Evolutionary conservation across 2,797 vertebrate species (phyloP).

Genomic region (Phrynocephalus vlangalii): DNA sequence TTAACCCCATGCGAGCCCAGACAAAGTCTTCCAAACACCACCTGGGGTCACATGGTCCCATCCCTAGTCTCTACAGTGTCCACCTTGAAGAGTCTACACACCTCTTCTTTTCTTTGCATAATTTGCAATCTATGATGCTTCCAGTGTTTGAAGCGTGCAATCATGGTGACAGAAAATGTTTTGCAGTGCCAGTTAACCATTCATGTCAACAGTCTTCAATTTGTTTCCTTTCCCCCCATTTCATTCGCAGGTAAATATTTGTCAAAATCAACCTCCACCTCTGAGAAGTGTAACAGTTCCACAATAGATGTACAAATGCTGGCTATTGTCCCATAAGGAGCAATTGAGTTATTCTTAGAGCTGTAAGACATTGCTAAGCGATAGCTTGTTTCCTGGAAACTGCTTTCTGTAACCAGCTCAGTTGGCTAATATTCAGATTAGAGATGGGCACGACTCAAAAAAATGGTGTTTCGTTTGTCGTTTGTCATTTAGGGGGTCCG

Average conservation of each 20-base stretch:
- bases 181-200: accelerated
- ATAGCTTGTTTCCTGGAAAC: conserved; percentile 10
- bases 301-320: background rate
- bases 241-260: background rate
- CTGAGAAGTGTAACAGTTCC: background rate
- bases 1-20: too few species aligned
- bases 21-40: too few species aligned
- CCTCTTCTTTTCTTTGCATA: too few species aligned
- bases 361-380: conserved; percentile 9
- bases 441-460: too few species aligned
- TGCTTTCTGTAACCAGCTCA: background rate
- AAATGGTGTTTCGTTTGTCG: too few species aligned
- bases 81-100: too few species aligned
- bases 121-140: too few species aligned
- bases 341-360: background rate
- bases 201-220: background rate
- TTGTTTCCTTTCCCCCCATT: background rate
- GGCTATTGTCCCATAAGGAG: background rate
- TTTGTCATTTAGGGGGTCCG: too few species aligned
- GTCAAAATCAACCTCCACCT: background rate
- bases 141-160: too few species aligned
- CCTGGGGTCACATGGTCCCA: background rate
- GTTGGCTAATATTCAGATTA: conserved; percentile 42
- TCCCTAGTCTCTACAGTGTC: too few species aligned
- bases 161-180: conserved; percentile 8